Base-by-base conservation (phyloP, 2,113 vertebrate genomes). In the Phylloscopus whistleri region DNA sequence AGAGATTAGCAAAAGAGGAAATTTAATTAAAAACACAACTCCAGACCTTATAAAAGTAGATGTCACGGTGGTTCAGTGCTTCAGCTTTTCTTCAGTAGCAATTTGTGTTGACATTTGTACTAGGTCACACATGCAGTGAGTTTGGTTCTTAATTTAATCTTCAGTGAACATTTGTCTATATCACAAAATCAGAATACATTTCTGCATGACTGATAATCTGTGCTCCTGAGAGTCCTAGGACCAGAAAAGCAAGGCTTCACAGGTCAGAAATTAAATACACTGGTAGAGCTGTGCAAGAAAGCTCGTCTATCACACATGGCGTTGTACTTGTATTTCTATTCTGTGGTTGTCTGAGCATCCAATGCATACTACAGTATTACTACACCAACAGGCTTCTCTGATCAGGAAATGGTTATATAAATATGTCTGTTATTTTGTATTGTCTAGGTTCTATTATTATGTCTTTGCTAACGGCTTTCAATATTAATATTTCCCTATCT, bases 101-200 rank as follows among this genome's bases (percentile, higher is more conserved):
- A 77, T 70, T 62, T 93, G 26, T 79, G 27, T 33, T 87, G 73
- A 73, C 37, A 46, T 90, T 93, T 87, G 49, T 48, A 76, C 55
- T 84, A 60, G 43, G 73, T 88, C 68, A 90, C 52, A 92, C 48
- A 49, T 48, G 22, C 44, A 84, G n/a, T 78, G 41, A 81, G 15
- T 93, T 90, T 93, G 23, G 43, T 60, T 94, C 49, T 86, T 60
- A 75, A 68, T 93, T 93, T 84, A 86, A 84, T 95, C 87, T 90
- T 78, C 68, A 80, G 43, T 87, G 43, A 93, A 67, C 43, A 60
- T 90, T 86, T 55, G 4, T 90, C 37, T 89, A 4, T 48, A 87
- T 66, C 41, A 59, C n/a, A 77, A 87, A 80, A 90, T 58, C 35
- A 90, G 33, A 66, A 91, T 70, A 21, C 68, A 43, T 88, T 88